Base-by-base conservation (phyloP, 2,113 vertebrate species). In the Galbula dea region DNA sequence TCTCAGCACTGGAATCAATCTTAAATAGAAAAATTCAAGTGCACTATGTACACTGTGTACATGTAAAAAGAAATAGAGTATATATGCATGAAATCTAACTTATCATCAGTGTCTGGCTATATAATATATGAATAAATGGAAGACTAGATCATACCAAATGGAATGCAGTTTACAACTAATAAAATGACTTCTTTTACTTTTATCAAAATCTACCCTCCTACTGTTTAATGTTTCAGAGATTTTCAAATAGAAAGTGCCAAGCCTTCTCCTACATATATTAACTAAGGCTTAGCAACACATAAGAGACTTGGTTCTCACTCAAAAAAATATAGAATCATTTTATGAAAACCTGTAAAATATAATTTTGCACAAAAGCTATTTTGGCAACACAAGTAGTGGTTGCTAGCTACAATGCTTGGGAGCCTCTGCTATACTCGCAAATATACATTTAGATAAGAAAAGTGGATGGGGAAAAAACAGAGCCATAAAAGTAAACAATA, bases 301-400 rank as follows among this genome's bases (percentile, higher is more conserved):
- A 79, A 71, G 51, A 91, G 75, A 83, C 30, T 85, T 85, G 67
- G 45, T 91, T 89, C 84, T 88, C 66, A 86, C 79, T 85, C 27
- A 95, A 94, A 96, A 43, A 97, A 94, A 86, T 72, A 96, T 29
- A 90, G 86, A 97, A 87, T 63, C 45, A 86, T 45, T 91, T 93
- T 75, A 85, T 80, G 88, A 90, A 97, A 94, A 97, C 94, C 61
- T 27, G 73, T 93, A 76, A 96, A 96, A 89, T 68, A 84, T 37
- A 78, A 85, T 96, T 97, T 96, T 96, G 85, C 96, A 97, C 93
- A 96, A 95, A 96, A 96, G 51, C 73, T 92, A 69, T 83, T 97
- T 94, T 96, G 93, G 96, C 77, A 96, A 96, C 72, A 90, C 58
- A 94, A 95, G 90, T 87, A 94, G 79, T 84, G 89, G 55, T 29